These are phyloP conservation scores for Psilopsiagon aymara DNA, from an alignment of 2,113 vertebrate species.

Conservation along the genomic window DNA sequence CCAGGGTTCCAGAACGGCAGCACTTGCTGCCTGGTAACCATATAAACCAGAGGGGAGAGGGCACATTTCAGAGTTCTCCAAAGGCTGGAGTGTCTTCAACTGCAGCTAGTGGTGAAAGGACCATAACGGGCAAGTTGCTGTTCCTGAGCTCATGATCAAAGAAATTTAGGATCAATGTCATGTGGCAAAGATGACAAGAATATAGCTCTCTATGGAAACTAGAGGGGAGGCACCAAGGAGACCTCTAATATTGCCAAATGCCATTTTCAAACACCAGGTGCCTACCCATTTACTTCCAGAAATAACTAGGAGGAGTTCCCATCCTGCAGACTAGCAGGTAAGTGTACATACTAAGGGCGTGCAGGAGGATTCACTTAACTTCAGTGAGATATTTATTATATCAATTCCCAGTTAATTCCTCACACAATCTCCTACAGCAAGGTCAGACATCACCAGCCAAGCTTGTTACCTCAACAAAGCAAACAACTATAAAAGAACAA, in stretches of 20 bases:
- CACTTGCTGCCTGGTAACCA: neutral
- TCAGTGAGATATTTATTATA: neutral
- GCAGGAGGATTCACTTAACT: neutral
- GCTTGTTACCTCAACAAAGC: neutral
- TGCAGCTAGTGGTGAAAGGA: neutral
- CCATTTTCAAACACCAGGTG: neutral
- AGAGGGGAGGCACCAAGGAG: neutral
- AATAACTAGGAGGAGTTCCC: neutral
- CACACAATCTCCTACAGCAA: neutral
- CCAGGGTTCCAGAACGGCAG: neutral
- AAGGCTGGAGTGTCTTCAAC: neutral
- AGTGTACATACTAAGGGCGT: neutral
- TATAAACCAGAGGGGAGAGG: neutral
- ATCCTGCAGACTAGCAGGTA: neutral
- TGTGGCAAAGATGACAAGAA: neutral
- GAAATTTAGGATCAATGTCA: neutral
- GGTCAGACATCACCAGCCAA: neutral
- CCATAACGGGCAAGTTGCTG: rapidly evolving
- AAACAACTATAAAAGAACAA: neutral
- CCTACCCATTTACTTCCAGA: neutral
- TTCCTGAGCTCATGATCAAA: neutral
- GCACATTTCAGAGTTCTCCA: neutral
- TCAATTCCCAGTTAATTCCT: neutral
- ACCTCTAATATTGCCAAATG: neutral
- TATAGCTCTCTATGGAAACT: neutral